Conservation (phyloP, 1,140 invertebrate genomes). For the Metopolophium dirhodum region DNA sequence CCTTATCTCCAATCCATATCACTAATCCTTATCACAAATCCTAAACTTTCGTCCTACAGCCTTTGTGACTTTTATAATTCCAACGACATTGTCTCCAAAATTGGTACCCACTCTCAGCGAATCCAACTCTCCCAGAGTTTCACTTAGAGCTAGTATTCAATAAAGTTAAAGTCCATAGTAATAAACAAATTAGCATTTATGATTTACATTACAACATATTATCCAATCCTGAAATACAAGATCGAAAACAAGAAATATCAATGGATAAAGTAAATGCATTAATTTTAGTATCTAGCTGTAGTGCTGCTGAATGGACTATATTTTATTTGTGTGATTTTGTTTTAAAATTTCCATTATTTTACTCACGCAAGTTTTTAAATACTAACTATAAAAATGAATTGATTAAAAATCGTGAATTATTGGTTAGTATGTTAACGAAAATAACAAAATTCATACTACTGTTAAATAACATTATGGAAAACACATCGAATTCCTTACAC, state of each 20-base stretch:
- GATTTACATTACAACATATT: background rate
- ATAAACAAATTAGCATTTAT: background rate
- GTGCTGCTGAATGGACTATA: background rate
- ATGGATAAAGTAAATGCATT: background rate
- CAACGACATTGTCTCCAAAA: too few relatives aligned
- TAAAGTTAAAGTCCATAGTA: rapidly evolving
- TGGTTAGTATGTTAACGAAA: background rate
- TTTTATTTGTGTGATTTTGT: background rate
- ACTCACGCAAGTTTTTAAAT: background rate
- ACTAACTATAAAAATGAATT: background rate
- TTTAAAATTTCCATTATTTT: background rate
- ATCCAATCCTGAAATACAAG: background rate
- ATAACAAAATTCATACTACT: too few relatives aligned
- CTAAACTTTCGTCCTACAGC: too few relatives aligned
- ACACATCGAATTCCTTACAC: too few relatives aligned
- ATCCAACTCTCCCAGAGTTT: too few relatives aligned
- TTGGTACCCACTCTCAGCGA: too few relatives aligned
- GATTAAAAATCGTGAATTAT: too few relatives aligned
- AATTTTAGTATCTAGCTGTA: background rate
- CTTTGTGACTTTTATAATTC: too few relatives aligned
- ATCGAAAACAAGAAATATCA: background rate
- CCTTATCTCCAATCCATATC: too few relatives aligned
- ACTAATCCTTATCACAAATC: too few relatives aligned
- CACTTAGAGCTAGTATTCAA: too few relatives aligned
- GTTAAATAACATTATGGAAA: too few relatives aligned